Evolutionary conservation across 2,113 vertebrate species (phyloP), one percentile per base, ranked within the genome.

Genomic region (Formicarius rufipectus): DNA sequence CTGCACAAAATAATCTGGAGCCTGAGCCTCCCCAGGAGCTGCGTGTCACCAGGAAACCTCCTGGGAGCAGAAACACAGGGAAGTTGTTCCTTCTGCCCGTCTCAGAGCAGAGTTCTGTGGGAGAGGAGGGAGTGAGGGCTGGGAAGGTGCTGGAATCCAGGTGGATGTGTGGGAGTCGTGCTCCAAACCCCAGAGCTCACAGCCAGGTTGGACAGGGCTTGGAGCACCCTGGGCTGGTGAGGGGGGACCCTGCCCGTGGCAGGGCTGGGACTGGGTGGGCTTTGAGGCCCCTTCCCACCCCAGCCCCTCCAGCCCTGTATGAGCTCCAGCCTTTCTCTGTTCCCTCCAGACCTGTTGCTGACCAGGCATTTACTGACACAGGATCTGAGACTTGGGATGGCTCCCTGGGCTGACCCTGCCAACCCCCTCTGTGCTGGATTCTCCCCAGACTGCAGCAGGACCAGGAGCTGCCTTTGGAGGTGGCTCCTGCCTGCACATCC

Each of bases 281-380:
- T 47, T 45, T n/a, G 8, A 18, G 9, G 8, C 45, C 24, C 44
- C 28, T 53, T n/a, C 13, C 60, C 16, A 21, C 30, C 69, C 53
- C n/a, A 15, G 53, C n/a, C 39, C 27, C 75, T 30, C 60, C 10
- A 5, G 31, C 52, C 10, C 49, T 59, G 25, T 23, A 2, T 28
- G 53, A 60, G 47, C 40, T 83, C 69, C 24, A 4, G 39, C 28
- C 27, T 59, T 39, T 24, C 50, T 33, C 27, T 10, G 8, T 37
- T 60, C 60, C 39, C 39, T 30, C 24, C 62, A 53, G 19, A 35
- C 33, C 21, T 60, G 45, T 40, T 39, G 25, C 37, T 63, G 60
- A 28, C 37, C 25, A 30, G 60, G 11, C n/a, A 7, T 62, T 83
- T 69, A 4, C 17, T 0, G 0, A 0, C 15, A 47, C 1, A 8